Percentiles rank a stretch among this genome's conserved stretches.
phyloP scores from a whole-genome alignment of 2,888 invertebrate genomes.

The Ypsolopha sequella region DNA sequence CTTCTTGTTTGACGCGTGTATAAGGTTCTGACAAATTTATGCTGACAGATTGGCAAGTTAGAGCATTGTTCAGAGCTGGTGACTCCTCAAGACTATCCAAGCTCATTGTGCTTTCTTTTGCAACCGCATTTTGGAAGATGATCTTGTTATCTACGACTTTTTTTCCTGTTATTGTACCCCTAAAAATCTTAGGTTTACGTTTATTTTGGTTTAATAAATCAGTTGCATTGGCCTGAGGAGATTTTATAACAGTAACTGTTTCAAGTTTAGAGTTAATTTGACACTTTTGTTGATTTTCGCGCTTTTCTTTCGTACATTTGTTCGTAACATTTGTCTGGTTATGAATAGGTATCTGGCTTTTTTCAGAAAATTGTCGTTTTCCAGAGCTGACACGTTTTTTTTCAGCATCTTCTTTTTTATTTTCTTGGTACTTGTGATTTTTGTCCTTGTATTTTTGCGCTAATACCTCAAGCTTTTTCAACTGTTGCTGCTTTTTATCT shows the following conservation, averaged over 20 bases:
- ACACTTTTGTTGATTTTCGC: background rate
- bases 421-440: conserved; percentile 21
- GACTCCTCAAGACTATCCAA: conserved; percentile 50
- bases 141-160: background rate
- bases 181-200: too few species aligned
- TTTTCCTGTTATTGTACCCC: conserved; percentile 2
- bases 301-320: conserved; percentile 4
- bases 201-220: too few species aligned
- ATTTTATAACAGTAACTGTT: too few species aligned
- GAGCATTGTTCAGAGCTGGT: conserved; percentile 16
- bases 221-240: too few species aligned
- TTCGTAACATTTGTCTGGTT: too few species aligned
- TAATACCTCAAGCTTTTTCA: conserved; percentile 53
- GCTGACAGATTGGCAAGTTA: conserved; percentile 38
- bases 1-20: background rate
- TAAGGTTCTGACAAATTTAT: conserved; percentile 30
- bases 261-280: too few species aligned
- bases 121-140: background rate
- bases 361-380: background rate
- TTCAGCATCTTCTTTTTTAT: conserved; percentile 1
- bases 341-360: background rate
- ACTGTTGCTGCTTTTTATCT: conserved; percentile 40
- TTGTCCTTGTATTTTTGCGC: conserved; percentile 44
- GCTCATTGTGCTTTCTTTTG: conserved; percentile 50
- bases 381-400: background rate